Conservation (phyloP, 1,140 invertebrate genomes). For the Parapsyche elsis region DNA sequence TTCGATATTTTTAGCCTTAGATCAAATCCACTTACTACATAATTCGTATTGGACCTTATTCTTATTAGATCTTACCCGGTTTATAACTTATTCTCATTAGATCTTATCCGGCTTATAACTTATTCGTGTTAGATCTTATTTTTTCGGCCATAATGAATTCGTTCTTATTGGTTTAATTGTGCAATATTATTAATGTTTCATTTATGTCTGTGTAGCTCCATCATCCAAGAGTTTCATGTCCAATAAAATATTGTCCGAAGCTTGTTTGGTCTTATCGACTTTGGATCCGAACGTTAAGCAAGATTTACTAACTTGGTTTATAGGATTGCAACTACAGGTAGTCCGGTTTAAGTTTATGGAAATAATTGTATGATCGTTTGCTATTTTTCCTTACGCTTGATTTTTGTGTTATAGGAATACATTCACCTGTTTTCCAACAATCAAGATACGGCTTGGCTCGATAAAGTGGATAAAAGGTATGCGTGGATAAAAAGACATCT, state of each 20-base stretch:
- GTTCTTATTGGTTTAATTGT: too few species aligned
- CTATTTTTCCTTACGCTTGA: constrained; percentile 12
- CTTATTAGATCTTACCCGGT: too few species aligned
- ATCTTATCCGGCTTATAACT: too few species aligned
- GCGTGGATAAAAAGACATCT: constrained; percentile 97
- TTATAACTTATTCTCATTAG: too few species aligned
- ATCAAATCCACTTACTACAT: too few species aligned
- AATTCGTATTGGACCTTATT: too few species aligned
- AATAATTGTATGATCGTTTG: constrained; percentile 1
- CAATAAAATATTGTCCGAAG: constrained; percentile 83
- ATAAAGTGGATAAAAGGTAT: constrained; percentile 95
- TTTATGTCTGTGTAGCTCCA: constrained; percentile 53
- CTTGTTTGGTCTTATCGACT: constrained; percentile 92
- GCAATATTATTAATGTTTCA: background rate
- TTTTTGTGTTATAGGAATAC: constrained; percentile 84
- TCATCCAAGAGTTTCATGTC: constrained; percentile 75
- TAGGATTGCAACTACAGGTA: constrained; percentile 72
- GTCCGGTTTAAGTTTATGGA: too few species aligned
- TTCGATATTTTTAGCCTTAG: too few species aligned
- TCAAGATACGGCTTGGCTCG: constrained; percentile 96
- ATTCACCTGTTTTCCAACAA: constrained; percentile 92
- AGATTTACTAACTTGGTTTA: constrained; percentile 93
- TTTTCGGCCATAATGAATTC: too few species aligned
- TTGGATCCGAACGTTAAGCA: constrained; percentile 91
- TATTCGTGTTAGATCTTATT: too few species aligned